phyloP scores from a whole-genome alignment of 1,140 invertebrate genomes.

The Ceratitis capitata region DNA sequence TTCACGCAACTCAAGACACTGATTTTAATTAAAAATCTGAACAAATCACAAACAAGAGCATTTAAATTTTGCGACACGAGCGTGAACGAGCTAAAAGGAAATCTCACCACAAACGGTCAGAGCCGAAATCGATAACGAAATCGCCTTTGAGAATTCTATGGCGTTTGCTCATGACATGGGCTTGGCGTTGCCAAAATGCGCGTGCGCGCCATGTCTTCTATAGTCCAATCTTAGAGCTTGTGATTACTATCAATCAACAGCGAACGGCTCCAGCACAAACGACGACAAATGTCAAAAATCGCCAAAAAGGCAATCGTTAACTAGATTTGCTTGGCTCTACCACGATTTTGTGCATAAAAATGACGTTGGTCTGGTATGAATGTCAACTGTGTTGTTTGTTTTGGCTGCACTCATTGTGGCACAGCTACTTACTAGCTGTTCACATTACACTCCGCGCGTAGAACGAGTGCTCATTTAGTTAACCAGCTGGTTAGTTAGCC shows the following conservation, averaged over 20 bases:
- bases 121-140: neutral
- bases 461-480: neutral
- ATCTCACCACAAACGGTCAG: neutral
- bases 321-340: neutral
- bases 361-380: neutral
- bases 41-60: neutral
- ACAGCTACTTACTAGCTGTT: neutral
- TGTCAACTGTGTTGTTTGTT: neutral
- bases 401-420: neutral
- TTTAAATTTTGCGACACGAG: neutral
- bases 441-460: neutral
- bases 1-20: neutral
- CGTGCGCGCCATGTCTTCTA: neutral
- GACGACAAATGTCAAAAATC: neutral
- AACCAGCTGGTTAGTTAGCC: too few species aligned
- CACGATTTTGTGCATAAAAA: neutral
- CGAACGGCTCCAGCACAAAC: too few species aligned
- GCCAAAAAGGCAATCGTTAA: neutral
- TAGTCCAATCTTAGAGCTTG: neutral
- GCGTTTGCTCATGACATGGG: neutral
- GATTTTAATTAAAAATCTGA: neutral
- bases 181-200: too few species aligned
- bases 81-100: neutral
- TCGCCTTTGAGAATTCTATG: neutral
- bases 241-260: slow-evolving; percentile 27